phyloP scores from a whole-genome alignment of 2,113 vertebrate species.

The Thalassarche chlororhynchos region DNA sequence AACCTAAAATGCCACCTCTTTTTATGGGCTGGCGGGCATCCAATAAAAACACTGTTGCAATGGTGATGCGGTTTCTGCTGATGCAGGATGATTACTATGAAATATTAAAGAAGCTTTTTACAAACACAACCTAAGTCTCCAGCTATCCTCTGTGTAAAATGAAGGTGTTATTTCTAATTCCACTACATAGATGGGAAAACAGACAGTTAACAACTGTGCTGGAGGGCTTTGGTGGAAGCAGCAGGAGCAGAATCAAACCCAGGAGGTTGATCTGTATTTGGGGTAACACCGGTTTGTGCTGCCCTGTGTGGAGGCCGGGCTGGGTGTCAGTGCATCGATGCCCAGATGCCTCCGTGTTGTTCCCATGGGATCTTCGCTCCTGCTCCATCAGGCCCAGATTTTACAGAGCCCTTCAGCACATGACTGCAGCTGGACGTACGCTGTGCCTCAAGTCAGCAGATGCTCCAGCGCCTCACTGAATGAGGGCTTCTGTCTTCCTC shows the following conservation, averaged over 20 bases:
- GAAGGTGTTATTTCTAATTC: neutral
- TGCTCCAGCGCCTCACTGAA: neutral
- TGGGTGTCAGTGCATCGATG: neutral
- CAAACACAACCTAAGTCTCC: neutral
- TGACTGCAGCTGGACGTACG: neutral
- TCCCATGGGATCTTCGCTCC: neutral
- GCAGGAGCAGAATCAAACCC: neutral
- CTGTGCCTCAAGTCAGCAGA: neutral
- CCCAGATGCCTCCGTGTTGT: neutral
- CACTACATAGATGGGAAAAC: neutral
- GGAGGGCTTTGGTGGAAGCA: neutral
- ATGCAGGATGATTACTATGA: neutral
- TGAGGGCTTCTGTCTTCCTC: neutral
- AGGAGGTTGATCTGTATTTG: neutral
- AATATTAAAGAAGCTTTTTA: neutral
- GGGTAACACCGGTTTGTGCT: neutral
- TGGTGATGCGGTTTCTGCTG: neutral
- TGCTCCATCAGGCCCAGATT: neutral
- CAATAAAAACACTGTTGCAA: fast-evolving
- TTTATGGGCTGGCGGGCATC: fast-evolving
- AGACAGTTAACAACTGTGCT: neutral
- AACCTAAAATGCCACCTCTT: neutral
- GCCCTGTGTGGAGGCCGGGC: neutral
- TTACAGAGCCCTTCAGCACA: neutral
- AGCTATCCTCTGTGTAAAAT: neutral